phyloP scores from a whole-genome alignment of 2,797 vertebrate species.

The Loris lydekkerianus region DNA sequence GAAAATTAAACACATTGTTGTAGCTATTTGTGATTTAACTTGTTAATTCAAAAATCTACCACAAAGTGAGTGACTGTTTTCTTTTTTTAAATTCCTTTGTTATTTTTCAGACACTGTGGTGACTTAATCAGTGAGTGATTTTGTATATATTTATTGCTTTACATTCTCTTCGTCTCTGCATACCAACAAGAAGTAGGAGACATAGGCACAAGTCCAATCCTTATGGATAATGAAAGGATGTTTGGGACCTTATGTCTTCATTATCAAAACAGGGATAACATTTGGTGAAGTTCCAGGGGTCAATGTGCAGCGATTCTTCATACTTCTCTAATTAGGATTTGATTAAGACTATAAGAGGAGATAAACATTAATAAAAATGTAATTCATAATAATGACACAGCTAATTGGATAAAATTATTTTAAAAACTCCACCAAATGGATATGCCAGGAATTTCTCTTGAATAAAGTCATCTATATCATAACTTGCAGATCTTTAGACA shows the following conservation, averaged over 20 bases:
- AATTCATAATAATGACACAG: not conserved
- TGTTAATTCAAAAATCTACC: not conserved
- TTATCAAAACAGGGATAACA: not conserved
- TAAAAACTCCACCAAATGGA: not conserved
- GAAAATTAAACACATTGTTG: not conserved
- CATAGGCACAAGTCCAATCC: not conserved
- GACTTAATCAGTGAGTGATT: not conserved
- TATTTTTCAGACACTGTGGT: no score
- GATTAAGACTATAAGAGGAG: not conserved
- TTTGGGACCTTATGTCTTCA: not conserved
- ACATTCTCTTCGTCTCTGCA: not conserved
- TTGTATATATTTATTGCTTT: not conserved
- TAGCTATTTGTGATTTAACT: not conserved
- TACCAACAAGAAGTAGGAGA: not conserved
- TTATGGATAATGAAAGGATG: not conserved
- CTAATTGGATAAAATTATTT: not conserved
- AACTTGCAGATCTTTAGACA: not conserved
- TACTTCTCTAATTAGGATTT: not conserved
- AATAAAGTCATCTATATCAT: not conserved
- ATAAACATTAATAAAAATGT: not conserved
- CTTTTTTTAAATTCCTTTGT: not conserved
- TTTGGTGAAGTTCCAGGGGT: not conserved
- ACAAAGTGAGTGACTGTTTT: not conserved
- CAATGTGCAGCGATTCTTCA: not conserved
- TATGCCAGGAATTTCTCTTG: not conserved